Evolutionary conservation across 2,888 invertebrate genomes (phyloP).

Genomic region (Pteria penguin): DNA sequence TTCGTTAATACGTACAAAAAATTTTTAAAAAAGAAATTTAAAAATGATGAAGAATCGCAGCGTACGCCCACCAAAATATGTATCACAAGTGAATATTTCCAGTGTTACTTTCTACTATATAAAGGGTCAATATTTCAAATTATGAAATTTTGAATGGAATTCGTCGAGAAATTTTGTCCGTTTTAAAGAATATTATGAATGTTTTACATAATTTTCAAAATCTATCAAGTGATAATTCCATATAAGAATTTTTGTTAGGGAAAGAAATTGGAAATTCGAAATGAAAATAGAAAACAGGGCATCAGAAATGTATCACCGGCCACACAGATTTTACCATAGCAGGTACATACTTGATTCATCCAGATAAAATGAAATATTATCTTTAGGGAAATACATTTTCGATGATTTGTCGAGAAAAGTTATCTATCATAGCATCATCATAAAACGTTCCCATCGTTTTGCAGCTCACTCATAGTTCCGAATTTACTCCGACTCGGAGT

Average conservation of each 20-base stretch:
- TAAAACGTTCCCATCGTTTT: neutral
- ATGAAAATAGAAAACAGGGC: neutral
- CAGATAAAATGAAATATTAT: neutral
- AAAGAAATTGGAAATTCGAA: too few species aligned
- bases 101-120: too few species aligned
- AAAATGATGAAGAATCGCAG: too few species aligned
- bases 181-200: too few species aligned
- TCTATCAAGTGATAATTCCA: too few species aligned
- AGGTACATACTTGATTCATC: neutral
- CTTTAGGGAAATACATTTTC: neutral
- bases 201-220: too few species aligned
- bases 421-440: neutral
- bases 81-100: neutral
- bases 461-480: neutral
- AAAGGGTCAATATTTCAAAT: too few species aligned
- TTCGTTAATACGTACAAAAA: too few species aligned
- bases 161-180: too few species aligned
- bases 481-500: conserved; percentile 4
- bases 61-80: neutral
- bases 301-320: neutral
- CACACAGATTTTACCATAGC: neutral
- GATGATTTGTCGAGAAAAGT: neutral
- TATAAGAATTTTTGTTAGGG: too few species aligned
- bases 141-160: too few species aligned
- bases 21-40: too few species aligned